Conservation (phyloP, 2,888 invertebrate genomes). For the Schrankia costaestrigalis region DNA sequence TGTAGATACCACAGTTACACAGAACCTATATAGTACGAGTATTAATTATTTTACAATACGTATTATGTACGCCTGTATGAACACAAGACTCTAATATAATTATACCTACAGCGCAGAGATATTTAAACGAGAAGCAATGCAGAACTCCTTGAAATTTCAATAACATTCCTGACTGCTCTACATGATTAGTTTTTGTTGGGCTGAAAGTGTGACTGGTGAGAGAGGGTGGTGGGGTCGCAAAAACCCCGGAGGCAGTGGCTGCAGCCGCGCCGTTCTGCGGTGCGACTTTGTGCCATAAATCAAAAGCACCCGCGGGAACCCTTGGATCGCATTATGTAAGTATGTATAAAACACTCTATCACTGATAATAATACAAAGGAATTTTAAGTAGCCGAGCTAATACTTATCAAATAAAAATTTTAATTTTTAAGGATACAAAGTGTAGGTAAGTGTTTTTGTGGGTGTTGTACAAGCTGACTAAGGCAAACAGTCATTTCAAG, state of each 20-base stretch:
- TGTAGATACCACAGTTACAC: too few species aligned
- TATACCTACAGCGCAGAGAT: too few species aligned
- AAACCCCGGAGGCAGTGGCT: conserved; percentile 60
- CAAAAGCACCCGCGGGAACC: conserved; percentile 69
- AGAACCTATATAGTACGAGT: too few species aligned
- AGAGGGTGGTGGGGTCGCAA: conserved; percentile 53
- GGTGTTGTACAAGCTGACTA: too few species aligned
- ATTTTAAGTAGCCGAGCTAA: conserved; percentile 26
- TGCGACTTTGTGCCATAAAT: conserved; percentile 71
- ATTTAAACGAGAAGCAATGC: background rate
- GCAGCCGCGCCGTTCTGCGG: conserved; percentile 51
- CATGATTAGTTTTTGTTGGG: conserved; percentile 44
- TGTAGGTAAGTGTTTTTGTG: too few species aligned
- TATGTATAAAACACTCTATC: conserved; percentile 52
- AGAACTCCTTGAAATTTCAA: conserved; percentile 18
- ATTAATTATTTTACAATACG: too few species aligned
- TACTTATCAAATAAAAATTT: conserved; percentile 28
- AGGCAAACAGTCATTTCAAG: too few species aligned
- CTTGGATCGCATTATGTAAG: conserved; percentile 54
- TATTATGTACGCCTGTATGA: too few species aligned
- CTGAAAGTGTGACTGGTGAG: conserved; percentile 45
- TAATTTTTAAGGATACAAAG: too few species aligned
- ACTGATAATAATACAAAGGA: conserved; percentile 45
- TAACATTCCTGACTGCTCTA: conserved; percentile 29
- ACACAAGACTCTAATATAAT: too few species aligned